Evolutionary conservation across 2,888 invertebrate species (phyloP).

Genomic region (Seira ritae): DNA sequence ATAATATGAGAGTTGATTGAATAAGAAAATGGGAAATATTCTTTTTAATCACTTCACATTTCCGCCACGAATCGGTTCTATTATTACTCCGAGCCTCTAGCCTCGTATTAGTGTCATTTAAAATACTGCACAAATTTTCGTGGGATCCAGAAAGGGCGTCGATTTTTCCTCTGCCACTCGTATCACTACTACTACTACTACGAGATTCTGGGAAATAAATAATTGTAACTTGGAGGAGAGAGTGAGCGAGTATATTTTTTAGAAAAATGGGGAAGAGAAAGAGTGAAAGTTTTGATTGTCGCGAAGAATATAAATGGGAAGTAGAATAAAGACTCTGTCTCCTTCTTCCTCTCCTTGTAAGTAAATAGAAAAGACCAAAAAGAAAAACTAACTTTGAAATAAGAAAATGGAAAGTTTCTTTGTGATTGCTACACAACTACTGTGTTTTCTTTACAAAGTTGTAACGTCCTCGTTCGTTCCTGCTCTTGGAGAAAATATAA

Average conservation of each 20-base stretch:
- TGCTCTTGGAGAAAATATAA: neutral
- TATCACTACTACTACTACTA: too few relatives aligned
- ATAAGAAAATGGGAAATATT: constrained; percentile 2
- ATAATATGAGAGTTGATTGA: neutral
- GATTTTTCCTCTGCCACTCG: neutral
- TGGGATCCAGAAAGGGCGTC: neutral
- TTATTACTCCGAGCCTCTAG: too few relatives aligned
- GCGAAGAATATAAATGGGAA: constrained; percentile 11
- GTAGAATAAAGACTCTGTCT: constrained; percentile 1
- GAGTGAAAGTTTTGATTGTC: constrained; percentile 12
- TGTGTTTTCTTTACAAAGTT: neutral
- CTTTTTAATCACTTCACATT: constrained; percentile 4
- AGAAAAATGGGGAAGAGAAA: neutral
- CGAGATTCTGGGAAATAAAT: neutral
- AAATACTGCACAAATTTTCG: too few relatives aligned
- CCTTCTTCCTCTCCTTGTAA: neutral
- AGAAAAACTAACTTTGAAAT: constrained; percentile 6
- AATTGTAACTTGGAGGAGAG: constrained; percentile 1
- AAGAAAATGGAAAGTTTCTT: constrained; percentile 14
- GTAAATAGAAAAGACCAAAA: constrained; percentile 1
- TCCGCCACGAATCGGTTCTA: neutral
- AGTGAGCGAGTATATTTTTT: neutral
- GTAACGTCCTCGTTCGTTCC: neutral
- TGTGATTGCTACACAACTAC: constrained; percentile 3
- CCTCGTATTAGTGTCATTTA: too few relatives aligned